These are phyloP conservation scores for Drosophila novamexicana DNA, from an alignment of 1,140 invertebrate genomes.

Conservation along the genomic window DNA sequence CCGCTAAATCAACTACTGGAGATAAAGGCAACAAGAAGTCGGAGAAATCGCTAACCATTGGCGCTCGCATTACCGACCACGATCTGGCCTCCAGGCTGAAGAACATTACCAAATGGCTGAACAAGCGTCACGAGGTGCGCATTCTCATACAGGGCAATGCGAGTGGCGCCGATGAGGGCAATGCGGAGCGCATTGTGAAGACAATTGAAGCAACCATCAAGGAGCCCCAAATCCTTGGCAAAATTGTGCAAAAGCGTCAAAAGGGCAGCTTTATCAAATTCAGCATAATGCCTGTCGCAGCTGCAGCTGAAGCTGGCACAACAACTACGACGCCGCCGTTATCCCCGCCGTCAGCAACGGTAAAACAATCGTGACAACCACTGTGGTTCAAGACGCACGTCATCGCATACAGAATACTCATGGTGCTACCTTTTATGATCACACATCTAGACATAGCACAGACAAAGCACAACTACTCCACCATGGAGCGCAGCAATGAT, in stretches of 20 bases:
- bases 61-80: slow-evolving; percentile 87
- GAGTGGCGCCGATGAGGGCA: slow-evolving; percentile 84
- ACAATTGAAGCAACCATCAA: slow-evolving; percentile 85
- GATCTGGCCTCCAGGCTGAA: slow-evolving; percentile 87
- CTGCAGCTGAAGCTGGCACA: background rate
- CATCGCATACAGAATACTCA: background rate
- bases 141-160: slow-evolving; percentile 85
- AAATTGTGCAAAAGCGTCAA: slow-evolving; percentile 86
- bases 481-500: background rate
- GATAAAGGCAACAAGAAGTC: slow-evolving; percentile 54
- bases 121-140: slow-evolving; percentile 87
- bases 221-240: slow-evolving; percentile 84
- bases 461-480: slow-evolving; percentile 14
- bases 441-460: background rate
- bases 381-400: slow-evolving; percentile 33
- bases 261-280: slow-evolving; percentile 87
- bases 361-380: slow-evolving; percentile 59
- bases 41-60: slow-evolving; percentile 87
- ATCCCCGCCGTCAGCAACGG: background rate
- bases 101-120: slow-evolving; percentile 87
- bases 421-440: background rate
- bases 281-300: slow-evolving; percentile 85
- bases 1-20: slow-evolving; percentile 15
- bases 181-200: slow-evolving; percentile 84
- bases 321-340: background rate